phyloP scores from a whole-genome alignment of 1,140 invertebrate species.

The Calephelis virginiensis region DNA sequence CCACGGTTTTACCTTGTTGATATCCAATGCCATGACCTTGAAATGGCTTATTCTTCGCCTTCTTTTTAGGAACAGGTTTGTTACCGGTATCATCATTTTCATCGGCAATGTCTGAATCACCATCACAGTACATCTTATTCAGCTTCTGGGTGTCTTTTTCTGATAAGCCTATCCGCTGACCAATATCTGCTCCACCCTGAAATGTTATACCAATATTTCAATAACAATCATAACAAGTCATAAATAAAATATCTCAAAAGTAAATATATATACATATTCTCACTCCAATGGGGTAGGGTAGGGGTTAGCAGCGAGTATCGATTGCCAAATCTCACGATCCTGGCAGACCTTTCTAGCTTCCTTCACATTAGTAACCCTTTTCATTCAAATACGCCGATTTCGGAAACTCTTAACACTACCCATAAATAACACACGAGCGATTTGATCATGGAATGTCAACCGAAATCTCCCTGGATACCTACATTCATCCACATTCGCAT shows the following conservation, averaged over 20 bases:
- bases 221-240: not conserved
- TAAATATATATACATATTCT: no score
- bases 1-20: conserved; percentile 71
- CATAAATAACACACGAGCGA: no score
- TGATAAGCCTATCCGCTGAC: conserved; percentile 83
- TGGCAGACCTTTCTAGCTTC: no score
- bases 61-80: conserved; percentile 42
- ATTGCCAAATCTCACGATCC: no score
- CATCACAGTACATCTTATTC: conserved; percentile 82
- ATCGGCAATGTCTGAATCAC: conserved; percentile 38
- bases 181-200: conserved; percentile 72
- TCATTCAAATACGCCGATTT: no score
- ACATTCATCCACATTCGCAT: no score
- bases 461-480: no score
- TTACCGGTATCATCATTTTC: conserved; percentile 32
- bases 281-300: no score
- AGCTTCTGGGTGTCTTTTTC: conserved; percentile 83
- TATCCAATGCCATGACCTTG: conserved; percentile 68
- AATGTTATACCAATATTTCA: conserved; percentile 31
- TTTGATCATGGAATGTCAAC: no score
- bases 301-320: no score
- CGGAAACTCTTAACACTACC: no score
- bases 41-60: conserved; percentile 64
- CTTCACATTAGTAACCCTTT: no score
- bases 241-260: not conserved